Evolutionary conservation across 2,888 invertebrate species (phyloP), one percentile per base, ranked within the genome.

Genomic region (Phalera bucephala): DNA sequence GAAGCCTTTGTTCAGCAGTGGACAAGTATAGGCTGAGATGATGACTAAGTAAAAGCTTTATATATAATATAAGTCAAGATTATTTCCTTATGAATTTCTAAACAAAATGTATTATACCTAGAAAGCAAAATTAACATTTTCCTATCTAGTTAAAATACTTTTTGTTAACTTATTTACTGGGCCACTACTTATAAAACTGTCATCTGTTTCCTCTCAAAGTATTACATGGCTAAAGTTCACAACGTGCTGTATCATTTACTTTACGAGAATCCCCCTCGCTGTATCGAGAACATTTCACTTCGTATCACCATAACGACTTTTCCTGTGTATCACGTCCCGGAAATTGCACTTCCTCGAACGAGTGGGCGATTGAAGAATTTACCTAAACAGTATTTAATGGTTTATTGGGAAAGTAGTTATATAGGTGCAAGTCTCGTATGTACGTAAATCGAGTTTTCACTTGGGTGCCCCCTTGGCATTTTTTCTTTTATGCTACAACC

Each of bases 281-380:
- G 44, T 49, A 52, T 58, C 49, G 45, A 12, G 39, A 43, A 36
- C 46, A 49, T 52, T 46, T 49, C 44, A 41, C 47, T 31, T 28
- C 39, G 41, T 53, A 45, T 55, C 47, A 46, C 43, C 43, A 41
- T 61, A 56, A 56, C 46, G 48, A 62, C 44, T 55, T 57, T 62
- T 62, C 54, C 56, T 53, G 52, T 50, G 39, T 54, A 55, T 53
- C 56, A 38, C 52, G 45, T 38, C 47, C 51, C 54, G 64, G 64
- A 66, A 61, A 69, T 69, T 61, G 64, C 66, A 67, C 58, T 63
- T 67, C 59, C 64, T 54, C 40, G 26, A 37, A 40, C 49, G 45
- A 42, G 40, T 42, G 34, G 34, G 46, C 44, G 36, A 46, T 52
- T 50, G 52, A 45, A 51, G 35, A 49, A 40, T 52, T 35, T 44